Evolutionary conservation across 2,888 invertebrate genomes (phyloP), one percentile per base, ranked within the genome.

Genomic region (Entomobrya proxima): DNA sequence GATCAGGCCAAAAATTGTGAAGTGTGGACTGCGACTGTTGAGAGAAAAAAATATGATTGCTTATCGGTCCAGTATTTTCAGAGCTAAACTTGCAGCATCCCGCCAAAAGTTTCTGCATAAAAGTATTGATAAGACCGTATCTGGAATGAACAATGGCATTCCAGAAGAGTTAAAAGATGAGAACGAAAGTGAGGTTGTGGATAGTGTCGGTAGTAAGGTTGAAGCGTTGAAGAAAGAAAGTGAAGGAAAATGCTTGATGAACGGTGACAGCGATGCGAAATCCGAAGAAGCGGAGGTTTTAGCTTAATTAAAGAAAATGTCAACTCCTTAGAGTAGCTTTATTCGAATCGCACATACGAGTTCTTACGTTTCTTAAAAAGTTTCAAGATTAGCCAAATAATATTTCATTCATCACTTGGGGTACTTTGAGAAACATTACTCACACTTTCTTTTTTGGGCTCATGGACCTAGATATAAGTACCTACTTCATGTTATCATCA

Each of bases 11-110:
- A 84, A 69, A 61, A 69, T 84, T 21, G 55, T 72, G 35, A 77
- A 58, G 35, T 84, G 77, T 72, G 84, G 84, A 30, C 55, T 83
- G 40, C 69, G 77, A 3, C 15, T 84, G 6, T 58, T 84, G 50
- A 24, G 82, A 18, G 80, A 24, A 52, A 69, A 40, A 40, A 84
- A 83, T 67, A 40, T 84, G 69, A 27, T 75, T 55, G 72, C 77
- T 72, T 77, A 84, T 78, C 77, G 84, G 52, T 69, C 67, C 21
- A 61, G 61, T 75, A 50, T 82, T 75, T 83, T 75, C 67, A 76
- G 61, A 83, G 47, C 76, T 40, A 83, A 76, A 67, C 58, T 72
- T 27, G 32, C 82, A 18, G 52, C 75, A 2, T 58, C 81, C 27
- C 76, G 67, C 50, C 44, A 83, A 61, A 61, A 75, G 40, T 40